These are phyloP conservation scores for Trichonephila clavipes DNA, from an alignment of 1,140 invertebrate genomes.

Conservation along the genomic window DNA sequence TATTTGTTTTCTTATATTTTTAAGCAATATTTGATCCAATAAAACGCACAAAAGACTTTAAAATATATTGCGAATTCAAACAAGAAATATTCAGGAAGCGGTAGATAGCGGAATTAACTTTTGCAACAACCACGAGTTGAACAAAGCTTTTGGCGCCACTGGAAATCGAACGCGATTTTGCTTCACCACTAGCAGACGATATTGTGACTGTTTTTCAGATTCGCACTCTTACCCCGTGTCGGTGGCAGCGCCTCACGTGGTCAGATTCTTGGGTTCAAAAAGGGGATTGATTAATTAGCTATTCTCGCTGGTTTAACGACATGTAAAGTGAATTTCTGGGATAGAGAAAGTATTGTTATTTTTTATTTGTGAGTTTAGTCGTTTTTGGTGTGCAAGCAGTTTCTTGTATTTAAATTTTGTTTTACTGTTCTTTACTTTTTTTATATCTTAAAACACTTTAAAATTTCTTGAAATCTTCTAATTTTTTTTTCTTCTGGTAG, in stretches of 20 bases:
- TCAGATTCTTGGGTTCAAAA: background rate
- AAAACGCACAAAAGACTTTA: too few species aligned
- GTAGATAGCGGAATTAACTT: background rate
- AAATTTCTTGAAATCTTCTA: too few species aligned
- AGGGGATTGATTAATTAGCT: background rate
- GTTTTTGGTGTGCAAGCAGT: too few species aligned
- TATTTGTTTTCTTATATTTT: too few species aligned
- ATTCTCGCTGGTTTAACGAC: background rate
- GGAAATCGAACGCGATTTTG: constrained; percentile 24
- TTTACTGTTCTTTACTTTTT: too few species aligned
- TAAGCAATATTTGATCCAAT: too few species aligned
- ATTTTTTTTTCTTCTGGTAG: too few species aligned
- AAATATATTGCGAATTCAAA: background rate
- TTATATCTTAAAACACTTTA: too few species aligned
- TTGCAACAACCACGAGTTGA: constrained; percentile 40
- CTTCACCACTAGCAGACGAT: constrained; percentile 7
- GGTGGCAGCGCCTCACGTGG: constrained; percentile 39
- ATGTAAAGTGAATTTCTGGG: too few species aligned
- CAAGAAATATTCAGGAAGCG: background rate
- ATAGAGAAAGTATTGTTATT: too few species aligned
- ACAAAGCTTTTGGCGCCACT: background rate
- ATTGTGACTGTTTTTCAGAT: constrained; percentile 29
- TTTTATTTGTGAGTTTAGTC: too few species aligned
- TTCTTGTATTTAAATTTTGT: too few species aligned
- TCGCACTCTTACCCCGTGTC: background rate